Conservation (phyloP, 2,113 vertebrate species). For the Callaeas wilsoni region DNA sequence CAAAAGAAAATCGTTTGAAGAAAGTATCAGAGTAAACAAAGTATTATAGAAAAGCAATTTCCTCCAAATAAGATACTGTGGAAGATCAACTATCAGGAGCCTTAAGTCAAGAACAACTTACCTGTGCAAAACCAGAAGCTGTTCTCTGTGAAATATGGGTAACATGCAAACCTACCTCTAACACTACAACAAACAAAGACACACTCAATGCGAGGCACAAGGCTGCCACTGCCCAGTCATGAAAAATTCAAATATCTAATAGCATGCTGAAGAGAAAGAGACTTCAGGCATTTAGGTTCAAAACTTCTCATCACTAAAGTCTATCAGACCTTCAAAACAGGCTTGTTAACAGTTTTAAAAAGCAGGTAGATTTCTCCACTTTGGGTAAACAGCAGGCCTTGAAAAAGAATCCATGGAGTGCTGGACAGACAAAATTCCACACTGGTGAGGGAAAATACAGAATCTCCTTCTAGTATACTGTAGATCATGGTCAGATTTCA, state of each 20-base stretch:
- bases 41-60: background rate
- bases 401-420: background rate
- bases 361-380: background rate
- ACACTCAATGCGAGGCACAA: background rate
- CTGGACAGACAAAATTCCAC: background rate
- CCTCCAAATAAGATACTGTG: background rate
- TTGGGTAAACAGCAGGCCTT: background rate
- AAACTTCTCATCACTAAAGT: background rate
- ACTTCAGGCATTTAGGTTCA: background rate
- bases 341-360: background rate
- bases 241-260: background rate
- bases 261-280: background rate
- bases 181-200: background rate
- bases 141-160: background rate
- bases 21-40: background rate
- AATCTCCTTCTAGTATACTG: background rate
- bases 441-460: background rate
- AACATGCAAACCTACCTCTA: background rate
- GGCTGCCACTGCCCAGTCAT: background rate
- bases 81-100: background rate
- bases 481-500: background rate
- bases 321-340: background rate
- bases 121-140: background rate
- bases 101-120: background rate
- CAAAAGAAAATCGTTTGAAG: background rate